Evolutionary conservation across 2,888 invertebrate genomes (phyloP).

Genomic region (Bugula neritina): DNA sequence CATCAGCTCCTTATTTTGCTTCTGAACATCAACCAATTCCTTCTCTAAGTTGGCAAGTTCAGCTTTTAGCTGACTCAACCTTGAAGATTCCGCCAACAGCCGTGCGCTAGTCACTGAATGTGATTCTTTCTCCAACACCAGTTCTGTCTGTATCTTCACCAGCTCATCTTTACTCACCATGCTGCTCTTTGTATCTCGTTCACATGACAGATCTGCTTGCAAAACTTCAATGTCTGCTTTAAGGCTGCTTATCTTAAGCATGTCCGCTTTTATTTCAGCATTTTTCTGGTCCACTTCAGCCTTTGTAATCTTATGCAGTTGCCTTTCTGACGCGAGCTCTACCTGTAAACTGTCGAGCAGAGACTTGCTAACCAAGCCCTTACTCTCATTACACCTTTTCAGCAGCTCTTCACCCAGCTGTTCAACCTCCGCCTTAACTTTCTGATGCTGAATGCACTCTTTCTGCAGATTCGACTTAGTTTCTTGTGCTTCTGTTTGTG

Average conservation of each 20-base stretch:
- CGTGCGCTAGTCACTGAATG: not conserved
- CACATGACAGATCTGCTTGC: not conserved
- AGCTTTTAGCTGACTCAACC: not conserved
- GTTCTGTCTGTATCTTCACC: not conserved
- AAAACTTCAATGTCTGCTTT: not conserved
- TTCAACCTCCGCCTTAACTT: not conserved
- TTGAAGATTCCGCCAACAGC: not conserved
- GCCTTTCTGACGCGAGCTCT: not conserved
- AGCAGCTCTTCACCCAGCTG: not conserved
- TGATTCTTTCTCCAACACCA: not conserved
- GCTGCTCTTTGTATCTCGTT: not conserved
- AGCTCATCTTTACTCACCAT: not conserved
- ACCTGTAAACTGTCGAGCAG: not conserved
- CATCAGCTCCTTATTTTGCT: not conserved
- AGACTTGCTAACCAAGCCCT: not conserved
- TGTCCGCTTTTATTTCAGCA: not conserved
- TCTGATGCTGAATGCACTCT: not conserved
- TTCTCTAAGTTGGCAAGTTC: not conserved
- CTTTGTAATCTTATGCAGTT: not conserved
- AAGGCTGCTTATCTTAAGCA: not conserved
- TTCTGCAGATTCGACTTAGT: slow-evolving; percentile 5
- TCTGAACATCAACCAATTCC: not conserved
- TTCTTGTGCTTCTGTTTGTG: not conserved
- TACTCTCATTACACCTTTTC: not conserved
- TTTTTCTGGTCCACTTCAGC: slow-evolving; percentile 6